A percentile compares a stretch with the other conserved stretches of the same genome.
phyloP scores from a whole-genome alignment of 2,797 vertebrate genomes.

The Pterois miles region DNA sequence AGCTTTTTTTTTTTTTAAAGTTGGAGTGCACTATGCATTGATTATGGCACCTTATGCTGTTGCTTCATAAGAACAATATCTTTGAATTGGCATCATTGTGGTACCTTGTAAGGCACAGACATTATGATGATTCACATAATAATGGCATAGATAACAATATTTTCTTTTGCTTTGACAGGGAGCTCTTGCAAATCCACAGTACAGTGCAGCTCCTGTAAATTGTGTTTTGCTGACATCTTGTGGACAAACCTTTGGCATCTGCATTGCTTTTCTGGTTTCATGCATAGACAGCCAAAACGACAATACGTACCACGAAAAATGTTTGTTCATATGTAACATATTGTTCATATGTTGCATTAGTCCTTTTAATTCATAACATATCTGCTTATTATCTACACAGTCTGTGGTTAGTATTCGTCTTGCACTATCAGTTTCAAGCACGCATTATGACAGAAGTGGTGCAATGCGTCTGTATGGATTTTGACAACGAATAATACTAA shows the following conservation, averaged over 20 bases:
- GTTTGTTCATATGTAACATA: background rate
- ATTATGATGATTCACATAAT: background rate
- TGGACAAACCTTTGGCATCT: conserved; percentile 47
- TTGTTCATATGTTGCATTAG: background rate
- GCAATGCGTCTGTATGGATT: conserved; percentile 24
- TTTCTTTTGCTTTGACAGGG: background rate
- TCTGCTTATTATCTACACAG: background rate
- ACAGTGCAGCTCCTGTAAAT: background rate
- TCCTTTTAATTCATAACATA: background rate
- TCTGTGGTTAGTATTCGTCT: background rate
- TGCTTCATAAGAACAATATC: background rate
- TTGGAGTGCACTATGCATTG: background rate
- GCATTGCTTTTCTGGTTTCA: background rate
- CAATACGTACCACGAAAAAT: background rate
- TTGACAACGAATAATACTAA: background rate
- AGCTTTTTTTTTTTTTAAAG: background rate
- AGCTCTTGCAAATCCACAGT: background rate
- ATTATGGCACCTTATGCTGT: background rate
- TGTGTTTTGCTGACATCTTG: conserved; percentile 67
- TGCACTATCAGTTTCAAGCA: background rate
- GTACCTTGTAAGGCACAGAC: background rate
- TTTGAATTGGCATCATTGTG: background rate
- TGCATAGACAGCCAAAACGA: background rate
- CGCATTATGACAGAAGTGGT: background rate
- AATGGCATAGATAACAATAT: background rate